A percentile compares a stretch with the other conserved stretches of the same genome.
phyloP scores from a whole-genome alignment of 2,797 vertebrate species.

The Oryzias dopingdopingensis region DNA sequence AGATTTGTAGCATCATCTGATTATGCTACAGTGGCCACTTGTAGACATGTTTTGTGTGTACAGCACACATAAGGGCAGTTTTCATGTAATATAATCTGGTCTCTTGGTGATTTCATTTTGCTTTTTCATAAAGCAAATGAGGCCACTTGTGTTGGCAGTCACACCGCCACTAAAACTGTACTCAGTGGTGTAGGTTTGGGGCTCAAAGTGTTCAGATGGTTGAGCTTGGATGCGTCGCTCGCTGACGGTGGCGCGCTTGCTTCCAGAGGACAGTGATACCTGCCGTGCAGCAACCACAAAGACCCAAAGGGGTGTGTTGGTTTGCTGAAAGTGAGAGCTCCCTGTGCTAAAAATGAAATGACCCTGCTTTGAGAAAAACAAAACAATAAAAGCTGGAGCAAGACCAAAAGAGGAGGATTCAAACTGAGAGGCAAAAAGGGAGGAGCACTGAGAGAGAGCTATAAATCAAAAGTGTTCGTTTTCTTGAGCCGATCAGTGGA shows the following conservation, averaged over 20 bases:
- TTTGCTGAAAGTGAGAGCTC: constrained; percentile 20
- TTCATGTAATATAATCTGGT: no score
- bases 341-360: background rate
- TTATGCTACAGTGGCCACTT: no score
- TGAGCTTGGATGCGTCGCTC: background rate
- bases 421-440: constrained; percentile 25
- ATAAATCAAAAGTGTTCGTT: constrained; percentile 36
- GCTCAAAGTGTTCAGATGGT: background rate
- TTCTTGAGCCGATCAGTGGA: constrained; percentile 14
- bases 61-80: no score
- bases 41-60: no score
- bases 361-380: background rate
- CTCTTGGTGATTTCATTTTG: no score
- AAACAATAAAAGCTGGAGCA: constrained; percentile 33
- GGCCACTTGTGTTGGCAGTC: no score
- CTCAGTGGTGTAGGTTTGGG: no score
- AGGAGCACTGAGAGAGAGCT: constrained; percentile 28
- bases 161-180: no score
- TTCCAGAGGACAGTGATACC: constrained; percentile 24
- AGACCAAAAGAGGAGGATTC: constrained; percentile 15
- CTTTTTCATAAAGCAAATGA: no score
- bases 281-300: constrained; percentile 12
- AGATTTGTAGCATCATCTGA: no score
- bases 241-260: background rate
- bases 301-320: constrained; percentile 13